Base-by-base conservation (phyloP, 2,113 vertebrate species). In the Dasyornis broadbenti region DNA sequence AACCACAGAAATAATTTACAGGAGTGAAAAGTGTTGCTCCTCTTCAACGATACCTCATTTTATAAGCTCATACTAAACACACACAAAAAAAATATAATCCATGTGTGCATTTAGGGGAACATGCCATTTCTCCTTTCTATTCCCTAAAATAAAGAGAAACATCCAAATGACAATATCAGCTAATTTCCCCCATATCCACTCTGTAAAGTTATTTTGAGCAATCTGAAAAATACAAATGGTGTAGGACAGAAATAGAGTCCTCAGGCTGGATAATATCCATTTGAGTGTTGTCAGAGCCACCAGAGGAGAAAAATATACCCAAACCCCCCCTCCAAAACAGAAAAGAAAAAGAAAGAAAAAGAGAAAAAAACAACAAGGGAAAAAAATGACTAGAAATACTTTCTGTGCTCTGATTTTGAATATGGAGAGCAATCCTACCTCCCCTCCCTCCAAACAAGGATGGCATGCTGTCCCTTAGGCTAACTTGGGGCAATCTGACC, bases 51-150 rank as follows among this genome's bases (percentile, higher is more conserved):
- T 28, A 65, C 17, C 28, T 33, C 9, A 49, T 45, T 83, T 87
- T 50, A 81, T 77, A 88, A 94, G 9, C 13, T 91, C 9, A 59
- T 26, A 35, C 5, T 21, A 85, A 6, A 65, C 20, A 64, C 1
- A 79, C 9, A n/a, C 7, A 28, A 3, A 54, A 39, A 57, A 54
- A 37, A 63, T 17, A 68, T 15, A 75, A 42, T 10, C 2, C 2
- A 0, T 53, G 14, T 35, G 39, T 0, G 0, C 11, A 42, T 56
- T 39, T 64, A 75, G n/a, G n/a, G 28, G 5, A 92, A 68, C 7
- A 35, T 45, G 64, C 28, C 31, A 83, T 89, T 71, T 88, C 64
- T 70, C 14, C 21, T 82, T 30, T 42, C 11, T 65, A 11, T 44
- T 78, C 28, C 28, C 16, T 71, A 83, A 78, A 94, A 88, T 60